A percentile compares a stretch with the other conserved stretches of the same genome.
phyloP scores from a whole-genome alignment of 2,113 vertebrate species.

The Irena cyanogastra region DNA sequence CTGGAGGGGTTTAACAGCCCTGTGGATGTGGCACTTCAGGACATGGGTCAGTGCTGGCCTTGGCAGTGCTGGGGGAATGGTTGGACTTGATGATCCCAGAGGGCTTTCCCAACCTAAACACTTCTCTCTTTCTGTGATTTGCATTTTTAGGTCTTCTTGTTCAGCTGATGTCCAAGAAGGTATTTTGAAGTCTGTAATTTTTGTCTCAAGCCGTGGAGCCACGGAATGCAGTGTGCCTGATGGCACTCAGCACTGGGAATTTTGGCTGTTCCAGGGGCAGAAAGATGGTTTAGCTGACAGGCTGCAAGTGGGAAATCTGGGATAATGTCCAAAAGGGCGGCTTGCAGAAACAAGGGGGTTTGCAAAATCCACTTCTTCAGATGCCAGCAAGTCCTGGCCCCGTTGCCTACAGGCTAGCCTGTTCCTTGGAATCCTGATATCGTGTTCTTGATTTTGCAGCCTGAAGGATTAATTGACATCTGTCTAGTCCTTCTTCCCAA shows the following conservation, averaged over 20 bases:
- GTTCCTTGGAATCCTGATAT: neutral
- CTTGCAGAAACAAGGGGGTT: neutral
- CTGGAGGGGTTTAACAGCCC: neutral
- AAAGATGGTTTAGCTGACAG: neutral
- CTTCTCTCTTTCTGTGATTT: neutral
- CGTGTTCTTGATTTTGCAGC: neutral
- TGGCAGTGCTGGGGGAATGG: neutral
- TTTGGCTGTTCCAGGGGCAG: neutral
- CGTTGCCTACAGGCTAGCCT: fast-evolving
- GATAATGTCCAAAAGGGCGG: neutral
- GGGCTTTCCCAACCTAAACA: neutral
- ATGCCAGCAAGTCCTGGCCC: neutral
- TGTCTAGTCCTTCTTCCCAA: neutral
- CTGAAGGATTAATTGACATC: neutral
- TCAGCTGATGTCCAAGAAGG: neutral
- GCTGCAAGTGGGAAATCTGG: neutral
- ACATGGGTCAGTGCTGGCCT: neutral
- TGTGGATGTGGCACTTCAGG: neutral
- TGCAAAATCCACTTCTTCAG: neutral
- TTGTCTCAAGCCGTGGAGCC: neutral
- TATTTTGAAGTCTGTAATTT: neutral
- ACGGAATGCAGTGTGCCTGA: neutral
- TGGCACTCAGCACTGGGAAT: neutral
- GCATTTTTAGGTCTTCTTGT: neutral
- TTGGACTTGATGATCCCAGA: neutral